Base-by-base conservation (phyloP, 1,140 invertebrate species). In the Ladona fulva region DNA sequence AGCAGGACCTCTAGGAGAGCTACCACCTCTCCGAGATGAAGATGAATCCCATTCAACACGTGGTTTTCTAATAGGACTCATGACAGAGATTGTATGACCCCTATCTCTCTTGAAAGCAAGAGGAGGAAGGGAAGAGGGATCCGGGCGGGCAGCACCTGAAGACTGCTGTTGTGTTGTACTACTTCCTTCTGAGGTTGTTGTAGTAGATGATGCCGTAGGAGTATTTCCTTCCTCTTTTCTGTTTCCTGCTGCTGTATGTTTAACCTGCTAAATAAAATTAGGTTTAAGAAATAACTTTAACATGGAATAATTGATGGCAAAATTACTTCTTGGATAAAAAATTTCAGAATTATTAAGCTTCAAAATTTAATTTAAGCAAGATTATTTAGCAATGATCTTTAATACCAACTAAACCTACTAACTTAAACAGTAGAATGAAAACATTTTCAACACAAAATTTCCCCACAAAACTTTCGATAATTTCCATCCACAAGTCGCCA, bases 11-110 rank as follows among this genome's bases (percentile, higher is more conserved):
- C 74, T 75, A 3, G 74, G 74, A 19, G 74, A 25, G 24, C 5
- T 25, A 3, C 74, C 74, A 19, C 74, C 74, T 19, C 12, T 14
- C 25, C 42, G 44, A 29, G 52, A 66, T 66, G 80, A 76, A 37
- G 80, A 75, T 73, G 80, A 74, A 76, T 82, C 82, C 77, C 80
- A 80, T 10, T 82, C 77, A 22, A 78, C 74, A 42, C 83, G 83
- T 19, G 86, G 83, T 78, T 86, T 87, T 78, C 87, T 86, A 11
- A 88, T 88, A 5, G 92, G 91, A 82, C 90, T 93, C 91, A 95
- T 94, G 0, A 95, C 94, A 24, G 94, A 93, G 80, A 96, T 95
- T 19, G 95, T 97, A 82, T 94, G 90, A 52, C 91, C 91, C 81
- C 95, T 87, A 82, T 92, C 92, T 77, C 93, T 87, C 80, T 89